These are phyloP conservation scores for Myotis vivesi DNA, from an alignment of 2,797 vertebrate genomes.

Conservation along the genomic window DNA sequence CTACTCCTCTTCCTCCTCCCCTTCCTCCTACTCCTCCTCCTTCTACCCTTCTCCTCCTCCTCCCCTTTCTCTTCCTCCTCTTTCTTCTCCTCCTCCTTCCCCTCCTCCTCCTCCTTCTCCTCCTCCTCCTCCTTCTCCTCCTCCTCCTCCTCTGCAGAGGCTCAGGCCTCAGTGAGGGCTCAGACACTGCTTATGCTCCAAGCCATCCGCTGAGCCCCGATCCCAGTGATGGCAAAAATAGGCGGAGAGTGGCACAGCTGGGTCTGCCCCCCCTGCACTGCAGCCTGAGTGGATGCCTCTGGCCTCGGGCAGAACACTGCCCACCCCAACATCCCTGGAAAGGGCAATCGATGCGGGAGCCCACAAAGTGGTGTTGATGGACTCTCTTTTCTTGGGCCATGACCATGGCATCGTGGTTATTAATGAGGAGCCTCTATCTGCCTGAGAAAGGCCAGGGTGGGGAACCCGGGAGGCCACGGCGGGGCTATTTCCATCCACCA, in stretches of 20 bases:
- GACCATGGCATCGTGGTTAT: slow-evolving; percentile 45
- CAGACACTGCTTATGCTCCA: background rate
- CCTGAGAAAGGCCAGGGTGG: background rate
- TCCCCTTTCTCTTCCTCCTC: accelerated
- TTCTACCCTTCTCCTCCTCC: too few species aligned
- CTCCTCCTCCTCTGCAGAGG: background rate
- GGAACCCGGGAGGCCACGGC: background rate
- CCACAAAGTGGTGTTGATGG: slow-evolving; percentile 48
- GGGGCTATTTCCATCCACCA: background rate
- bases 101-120: too few species aligned
- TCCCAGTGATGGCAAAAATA: background rate
- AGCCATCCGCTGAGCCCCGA: background rate
- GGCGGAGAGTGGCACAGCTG: background rate
- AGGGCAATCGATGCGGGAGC: slow-evolving; percentile 34
- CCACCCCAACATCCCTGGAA: background rate
- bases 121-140: too few species aligned
- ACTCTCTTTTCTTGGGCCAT: background rate
- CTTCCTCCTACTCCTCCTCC: too few species aligned
- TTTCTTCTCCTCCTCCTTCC: too few species aligned
- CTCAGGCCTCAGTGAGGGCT: background rate
- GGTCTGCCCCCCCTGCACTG: background rate
- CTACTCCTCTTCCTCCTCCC: too few species aligned
- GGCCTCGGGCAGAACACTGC: background rate
- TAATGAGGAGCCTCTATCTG: slow-evolving; percentile 30
- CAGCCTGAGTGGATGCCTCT: background rate